Evolutionary conservation across 2,888 invertebrate genomes (phyloP).

Genomic region (Lissocephala sabroskyi): DNA sequence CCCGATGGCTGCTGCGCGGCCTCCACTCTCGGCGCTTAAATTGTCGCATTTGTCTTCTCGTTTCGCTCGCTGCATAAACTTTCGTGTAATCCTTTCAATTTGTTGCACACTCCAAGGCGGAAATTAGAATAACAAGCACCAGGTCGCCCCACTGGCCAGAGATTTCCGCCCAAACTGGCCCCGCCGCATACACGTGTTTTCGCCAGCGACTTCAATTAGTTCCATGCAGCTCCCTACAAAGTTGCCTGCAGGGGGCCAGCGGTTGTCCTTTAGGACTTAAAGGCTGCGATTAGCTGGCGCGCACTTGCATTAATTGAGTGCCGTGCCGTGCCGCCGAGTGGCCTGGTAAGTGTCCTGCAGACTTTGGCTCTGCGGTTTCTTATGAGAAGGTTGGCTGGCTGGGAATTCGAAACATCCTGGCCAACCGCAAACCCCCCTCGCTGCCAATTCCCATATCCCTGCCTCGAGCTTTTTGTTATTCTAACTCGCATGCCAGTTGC

Average conservation of each 20-base stretch:
- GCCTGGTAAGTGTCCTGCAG: too few species aligned
- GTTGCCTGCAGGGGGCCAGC: slow-evolving; percentile 7
- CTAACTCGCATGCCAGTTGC: slow-evolving; percentile 20
- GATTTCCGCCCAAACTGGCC: slow-evolving; percentile 47
- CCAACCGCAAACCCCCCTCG: too few species aligned
- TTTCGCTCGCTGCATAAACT: slow-evolving; percentile 52
- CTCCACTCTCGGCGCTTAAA: slow-evolving; percentile 51
- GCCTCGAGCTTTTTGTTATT: slow-evolving; percentile 13
- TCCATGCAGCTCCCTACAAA: slow-evolving; percentile 30
- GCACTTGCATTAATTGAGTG: slow-evolving; percentile 41
- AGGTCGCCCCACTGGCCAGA: slow-evolving; percentile 16
- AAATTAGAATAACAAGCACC: slow-evolving; percentile 62
- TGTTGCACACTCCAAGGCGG: slow-evolving; percentile 64
- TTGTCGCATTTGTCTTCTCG: slow-evolving; percentile 65
- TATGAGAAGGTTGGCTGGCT: too few species aligned
- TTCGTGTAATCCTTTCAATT: slow-evolving; percentile 64
- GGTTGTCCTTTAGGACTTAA: slow-evolving; percentile 13
- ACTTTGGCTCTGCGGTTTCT: too few species aligned
- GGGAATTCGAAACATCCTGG: too few species aligned
- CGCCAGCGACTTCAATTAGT: slow-evolving; percentile 1
- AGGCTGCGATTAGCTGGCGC: slow-evolving; percentile 3
- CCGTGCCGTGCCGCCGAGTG: not conserved
- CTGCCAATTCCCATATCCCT: not conserved
- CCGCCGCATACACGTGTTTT: slow-evolving; percentile 55
- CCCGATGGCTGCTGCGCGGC: too few species aligned